Evolutionary conservation across 2,113 vertebrate species (phyloP).

Genomic region (Rallus limicola): DNA sequence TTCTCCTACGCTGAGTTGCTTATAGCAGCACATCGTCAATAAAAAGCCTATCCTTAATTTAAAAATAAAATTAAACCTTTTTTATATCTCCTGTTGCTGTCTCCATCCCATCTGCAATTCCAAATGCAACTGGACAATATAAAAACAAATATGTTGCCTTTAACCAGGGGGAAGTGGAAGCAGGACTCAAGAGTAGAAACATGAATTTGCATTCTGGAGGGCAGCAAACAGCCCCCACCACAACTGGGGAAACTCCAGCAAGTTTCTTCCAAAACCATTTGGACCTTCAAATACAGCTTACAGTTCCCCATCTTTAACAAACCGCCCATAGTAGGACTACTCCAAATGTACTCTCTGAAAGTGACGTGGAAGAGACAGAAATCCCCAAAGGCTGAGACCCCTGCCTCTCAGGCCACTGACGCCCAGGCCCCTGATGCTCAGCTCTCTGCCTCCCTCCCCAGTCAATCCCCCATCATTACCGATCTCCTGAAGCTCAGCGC

Average conservation of each 20-base stretch:
- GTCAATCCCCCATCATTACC: too few relatives aligned
- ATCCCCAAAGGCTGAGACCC: fast-evolving
- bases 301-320: not conserved
- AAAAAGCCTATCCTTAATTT: not conserved
- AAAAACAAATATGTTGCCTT: fast-evolving
- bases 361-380: not conserved
- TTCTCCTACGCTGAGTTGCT: not conserved
- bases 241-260: fast-evolving
- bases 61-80: not conserved
- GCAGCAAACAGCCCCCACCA: not conserved
- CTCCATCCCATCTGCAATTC: fast-evolving
- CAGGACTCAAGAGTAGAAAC: not conserved
- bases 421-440: too few relatives aligned
- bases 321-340: fast-evolving
- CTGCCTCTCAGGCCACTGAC: too few relatives aligned
- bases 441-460: too few relatives aligned
- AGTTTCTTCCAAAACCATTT: not conserved
- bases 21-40: not conserved
- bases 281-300: not conserved
- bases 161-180: not conserved
- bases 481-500: not conserved
- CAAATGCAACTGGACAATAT: not conserved
- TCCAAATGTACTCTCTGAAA: not conserved
- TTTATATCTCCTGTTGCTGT: not conserved
- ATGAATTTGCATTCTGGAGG: too few relatives aligned